Percentiles rank a stretch among this genome's conserved stretches.
phyloP scores from a whole-genome alignment of 2,888 invertebrate species.

The Ganaspis brasiliensis region DNA sequence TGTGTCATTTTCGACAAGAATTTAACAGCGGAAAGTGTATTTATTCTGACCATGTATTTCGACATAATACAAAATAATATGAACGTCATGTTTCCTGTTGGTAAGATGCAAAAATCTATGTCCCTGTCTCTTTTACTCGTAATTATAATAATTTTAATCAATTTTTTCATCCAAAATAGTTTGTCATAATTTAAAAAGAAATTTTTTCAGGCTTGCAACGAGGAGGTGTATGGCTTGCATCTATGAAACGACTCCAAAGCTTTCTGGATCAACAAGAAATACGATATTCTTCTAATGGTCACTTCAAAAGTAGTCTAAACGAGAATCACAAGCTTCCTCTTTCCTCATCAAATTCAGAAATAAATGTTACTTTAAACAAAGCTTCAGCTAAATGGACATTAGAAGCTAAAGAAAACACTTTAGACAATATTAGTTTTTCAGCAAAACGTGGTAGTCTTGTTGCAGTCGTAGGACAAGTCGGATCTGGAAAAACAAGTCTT shows the following conservation, averaged over 20 bases:
- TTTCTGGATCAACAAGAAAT: neutral
- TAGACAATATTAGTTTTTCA: slow-evolving; percentile 85
- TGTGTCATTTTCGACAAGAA: slow-evolving; percentile 84
- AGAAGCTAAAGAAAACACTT: slow-evolving; percentile 84
- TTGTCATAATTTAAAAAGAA: too few species aligned
- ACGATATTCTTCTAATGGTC: neutral
- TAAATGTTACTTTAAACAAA: slow-evolving; percentile 65
- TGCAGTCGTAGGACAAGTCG: slow-evolving; percentile 86
- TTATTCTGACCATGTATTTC: slow-evolving; percentile 87
- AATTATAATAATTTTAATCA: too few species aligned
- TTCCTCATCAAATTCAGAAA: slow-evolving; percentile 7
- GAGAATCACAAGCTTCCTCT: too few species aligned
- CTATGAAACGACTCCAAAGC: neutral
- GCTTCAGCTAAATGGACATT: slow-evolving; percentile 87
- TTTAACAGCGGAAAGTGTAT: slow-evolving; percentile 87
- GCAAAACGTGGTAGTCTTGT: slow-evolving; percentile 85
- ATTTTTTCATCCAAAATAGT: too few species aligned
- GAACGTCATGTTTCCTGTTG: slow-evolving; percentile 86
- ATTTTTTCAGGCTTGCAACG: neutral
- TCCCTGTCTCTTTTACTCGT: too few species aligned
- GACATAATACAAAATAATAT: slow-evolving; percentile 87
- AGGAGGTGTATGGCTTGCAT: neutral
- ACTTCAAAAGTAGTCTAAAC: neutral
- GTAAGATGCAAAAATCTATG: slow-evolving; percentile 53
- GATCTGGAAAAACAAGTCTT: slow-evolving; percentile 84